Evolutionary conservation across 2,113 vertebrate species (phyloP), one percentile per base, ranked within the genome.

Genomic region (Leucopsar rothschildi): DNA sequence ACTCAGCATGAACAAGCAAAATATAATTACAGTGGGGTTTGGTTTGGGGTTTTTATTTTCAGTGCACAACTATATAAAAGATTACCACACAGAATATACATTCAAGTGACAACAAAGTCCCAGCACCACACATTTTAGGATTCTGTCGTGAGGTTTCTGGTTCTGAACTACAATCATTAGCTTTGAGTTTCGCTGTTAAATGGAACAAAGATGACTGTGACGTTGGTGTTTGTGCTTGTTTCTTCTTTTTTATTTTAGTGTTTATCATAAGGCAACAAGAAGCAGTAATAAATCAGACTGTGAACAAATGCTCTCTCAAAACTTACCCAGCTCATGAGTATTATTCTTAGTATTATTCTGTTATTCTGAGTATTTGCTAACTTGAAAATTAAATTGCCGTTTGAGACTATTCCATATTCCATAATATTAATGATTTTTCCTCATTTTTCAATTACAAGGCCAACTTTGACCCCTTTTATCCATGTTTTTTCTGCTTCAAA

Each of bases 261-360:
- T 86, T 77, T 78, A 70, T 63, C 47, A 17, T 40, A 70, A 88
- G 81, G 82, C 85, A 96, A 91, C 5, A 31, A 92, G 75, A 94
- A 95, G 39, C 64, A 88, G 60, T 86, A 69, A 89, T 85, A 94
- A 94, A 97, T 95, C 93, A 95, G 80, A 45, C 77, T 52, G 55
- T 82, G 94, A 96, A 71, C 69, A 97, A 97, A 96, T 63, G 57
- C 75, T 93, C 64, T 90, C 82, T 96, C 85, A 95, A 81, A 97
- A 95, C 37, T 84, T 70, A 86, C 75, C 90, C 68, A 83, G 63
- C 92, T 93, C 73, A 55, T 75, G 20, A 49, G 14, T 73, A 40
- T 91, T 86, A 66, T 35, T 91, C 28, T 68, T 9, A 69, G 25
- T 49, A 72, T 76, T 88, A 63, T n/a, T 63, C 29, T 70, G 35